These are phyloP conservation scores for Azemiops feae DNA, from an alignment of 2,113 vertebrate species.

Conservation along the genomic window DNA sequence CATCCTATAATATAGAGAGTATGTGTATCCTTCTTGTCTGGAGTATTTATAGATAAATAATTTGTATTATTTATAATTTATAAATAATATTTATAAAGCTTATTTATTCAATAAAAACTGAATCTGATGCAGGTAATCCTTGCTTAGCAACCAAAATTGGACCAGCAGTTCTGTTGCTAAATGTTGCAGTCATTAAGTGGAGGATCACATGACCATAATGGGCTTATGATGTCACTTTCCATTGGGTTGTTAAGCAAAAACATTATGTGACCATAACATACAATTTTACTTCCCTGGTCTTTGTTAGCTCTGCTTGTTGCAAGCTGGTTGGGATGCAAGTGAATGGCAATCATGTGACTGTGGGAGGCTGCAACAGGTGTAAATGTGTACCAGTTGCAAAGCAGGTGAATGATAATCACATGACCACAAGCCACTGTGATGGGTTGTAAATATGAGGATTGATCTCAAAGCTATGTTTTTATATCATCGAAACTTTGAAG, in stretches of 20 bases:
- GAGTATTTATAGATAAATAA: background rate
- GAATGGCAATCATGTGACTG: background rate
- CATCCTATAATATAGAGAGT: background rate
- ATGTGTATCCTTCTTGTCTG: background rate
- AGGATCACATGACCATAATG: background rate
- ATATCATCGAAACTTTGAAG: background rate
- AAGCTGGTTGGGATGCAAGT: background rate
- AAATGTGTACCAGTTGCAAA: background rate
- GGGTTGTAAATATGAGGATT: background rate
- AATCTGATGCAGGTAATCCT: background rate
- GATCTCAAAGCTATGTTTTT: background rate
- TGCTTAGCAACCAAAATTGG: background rate
- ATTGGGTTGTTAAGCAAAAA: background rate
- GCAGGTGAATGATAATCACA: background rate
- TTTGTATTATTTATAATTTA: background rate
- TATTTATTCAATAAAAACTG: background rate
- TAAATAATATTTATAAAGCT: background rate
- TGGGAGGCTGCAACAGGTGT: background rate
- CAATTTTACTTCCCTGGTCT: background rate
- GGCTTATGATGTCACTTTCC: background rate
- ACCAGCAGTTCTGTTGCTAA: background rate
- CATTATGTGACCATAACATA: background rate
- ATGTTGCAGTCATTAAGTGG: background rate
- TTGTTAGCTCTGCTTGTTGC: background rate
- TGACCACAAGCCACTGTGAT: background rate